Conservation (phyloP, 2,113 vertebrate genomes). For the Rissa tridactyla region DNA sequence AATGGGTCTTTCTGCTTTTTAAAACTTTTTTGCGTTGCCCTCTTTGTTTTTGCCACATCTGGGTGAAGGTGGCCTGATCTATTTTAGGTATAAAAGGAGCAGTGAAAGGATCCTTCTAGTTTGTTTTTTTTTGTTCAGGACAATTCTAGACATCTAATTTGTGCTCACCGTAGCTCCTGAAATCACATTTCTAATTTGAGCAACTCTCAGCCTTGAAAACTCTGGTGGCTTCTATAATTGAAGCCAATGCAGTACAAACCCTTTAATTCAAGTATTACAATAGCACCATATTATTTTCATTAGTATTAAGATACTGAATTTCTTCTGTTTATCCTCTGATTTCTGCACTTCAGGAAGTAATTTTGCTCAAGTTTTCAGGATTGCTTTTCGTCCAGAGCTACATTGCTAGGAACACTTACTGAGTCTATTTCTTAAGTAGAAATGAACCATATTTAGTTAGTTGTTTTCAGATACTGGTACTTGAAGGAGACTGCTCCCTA, state of each 20-base stretch:
- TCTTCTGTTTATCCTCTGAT: background rate
- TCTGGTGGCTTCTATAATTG: background rate
- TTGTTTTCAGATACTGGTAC: background rate
- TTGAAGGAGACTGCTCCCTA: background rate
- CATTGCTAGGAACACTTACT: background rate
- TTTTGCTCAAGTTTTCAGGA: background rate
- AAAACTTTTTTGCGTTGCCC: background rate
- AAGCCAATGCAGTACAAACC: background rate
- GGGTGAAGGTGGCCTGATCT: background rate
- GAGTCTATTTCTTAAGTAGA: background rate
- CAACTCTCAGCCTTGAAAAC: background rate
- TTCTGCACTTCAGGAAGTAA: background rate
- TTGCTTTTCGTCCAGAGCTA: background rate
- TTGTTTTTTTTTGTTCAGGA: background rate
- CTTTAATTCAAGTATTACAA: background rate
- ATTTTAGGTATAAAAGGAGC: background rate
- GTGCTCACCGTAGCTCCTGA: background rate
- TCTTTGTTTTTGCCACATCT: background rate
- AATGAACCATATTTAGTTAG: background rate
- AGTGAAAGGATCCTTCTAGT: background rate
- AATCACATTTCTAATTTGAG: background rate
- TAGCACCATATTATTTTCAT: background rate
- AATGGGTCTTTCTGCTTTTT: background rate
- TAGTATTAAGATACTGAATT: background rate
- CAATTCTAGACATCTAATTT: background rate